These are phyloP conservation scores for Embiotoca jacksoni DNA, from an alignment of 2,113 vertebrate genomes.

Conservation along the genomic window DNA sequence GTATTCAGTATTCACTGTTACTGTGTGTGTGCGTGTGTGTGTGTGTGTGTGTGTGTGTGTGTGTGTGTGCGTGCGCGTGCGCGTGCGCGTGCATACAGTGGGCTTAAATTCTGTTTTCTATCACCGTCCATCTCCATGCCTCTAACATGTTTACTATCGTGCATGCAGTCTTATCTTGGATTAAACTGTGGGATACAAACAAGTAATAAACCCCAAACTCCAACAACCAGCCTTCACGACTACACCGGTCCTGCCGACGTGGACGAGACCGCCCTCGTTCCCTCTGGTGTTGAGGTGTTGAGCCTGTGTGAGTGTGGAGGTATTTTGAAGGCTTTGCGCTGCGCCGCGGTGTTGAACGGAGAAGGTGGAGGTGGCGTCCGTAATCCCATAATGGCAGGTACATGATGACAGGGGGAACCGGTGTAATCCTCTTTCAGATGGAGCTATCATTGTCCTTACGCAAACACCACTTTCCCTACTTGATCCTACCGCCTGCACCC, in stretches of 20 bases:
- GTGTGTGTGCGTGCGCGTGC: neutral
- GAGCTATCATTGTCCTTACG: conserved; percentile 72
- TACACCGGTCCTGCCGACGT: conserved; percentile 28
- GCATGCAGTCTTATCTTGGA: conserved; percentile 16
- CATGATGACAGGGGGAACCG: conserved; percentile 69
- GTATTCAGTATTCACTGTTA: conserved; percentile 73
- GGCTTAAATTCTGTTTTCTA: too few species aligned
- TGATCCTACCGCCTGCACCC: conserved; percentile 57
- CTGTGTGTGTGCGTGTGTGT: conserved; percentile 21
- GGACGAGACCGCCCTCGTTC: conserved; percentile 14
- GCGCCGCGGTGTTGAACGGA: conserved; percentile 50
- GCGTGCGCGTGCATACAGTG: too few species aligned
- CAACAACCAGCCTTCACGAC: neutral
- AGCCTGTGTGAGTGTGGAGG: conserved; percentile 22
- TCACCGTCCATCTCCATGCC: too few species aligned
- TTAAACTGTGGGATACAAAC: conserved; percentile 39
- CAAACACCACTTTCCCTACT: conserved; percentile 68
- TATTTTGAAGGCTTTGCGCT: conserved; percentile 55
- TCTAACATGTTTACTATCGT: too few species aligned
- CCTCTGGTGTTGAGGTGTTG: conserved; percentile 11
- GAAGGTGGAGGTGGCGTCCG: conserved; percentile 63
- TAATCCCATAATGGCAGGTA: conserved; percentile 83
- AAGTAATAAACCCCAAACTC: conserved; percentile 21
- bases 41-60: conserved; percentile 28
- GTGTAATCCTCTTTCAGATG: conserved; percentile 82